Evolutionary conservation across 2,113 vertebrate genomes (phyloP).

Genomic region (Colaptes auratus): DNA sequence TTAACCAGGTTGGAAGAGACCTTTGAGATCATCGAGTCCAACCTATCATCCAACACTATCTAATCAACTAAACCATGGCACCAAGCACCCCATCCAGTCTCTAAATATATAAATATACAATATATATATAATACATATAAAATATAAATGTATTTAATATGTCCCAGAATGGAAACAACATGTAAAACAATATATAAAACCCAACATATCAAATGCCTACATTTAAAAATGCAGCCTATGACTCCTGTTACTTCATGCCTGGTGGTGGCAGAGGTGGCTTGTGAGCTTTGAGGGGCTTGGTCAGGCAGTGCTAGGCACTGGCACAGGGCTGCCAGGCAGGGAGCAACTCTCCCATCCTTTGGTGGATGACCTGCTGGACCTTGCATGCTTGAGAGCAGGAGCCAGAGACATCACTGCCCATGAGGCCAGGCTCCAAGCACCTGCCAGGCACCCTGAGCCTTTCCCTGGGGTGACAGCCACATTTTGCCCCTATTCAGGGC

Average conservation of each 20-base stretch:
- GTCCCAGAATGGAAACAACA: not conserved
- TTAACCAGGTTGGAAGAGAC: too few species aligned
- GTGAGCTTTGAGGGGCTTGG: not conserved
- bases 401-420: rapidly evolving
- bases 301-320: rapidly evolving
- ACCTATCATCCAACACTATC: too few species aligned
- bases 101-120: too few species aligned
- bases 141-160: too few species aligned
- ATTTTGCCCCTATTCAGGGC: not conserved
- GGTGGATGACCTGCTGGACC: rapidly evolving
- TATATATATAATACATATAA: too few species aligned
- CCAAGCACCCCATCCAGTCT: too few species aligned
- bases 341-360: rapidly evolving
- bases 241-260: too few species aligned
- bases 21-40: too few species aligned
- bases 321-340: rapidly evolving
- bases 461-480: too few species aligned
- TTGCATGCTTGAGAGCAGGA: not conserved
- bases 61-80: too few species aligned
- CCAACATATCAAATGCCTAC: not conserved
- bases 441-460: rapidly evolving
- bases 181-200: not conserved
- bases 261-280: rapidly evolving
- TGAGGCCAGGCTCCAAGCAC: too few species aligned
- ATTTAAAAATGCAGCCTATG: not conserved